phyloP scores from a whole-genome alignment of 2,888 invertebrate genomes.

The Nomada hirtipes region DNA sequence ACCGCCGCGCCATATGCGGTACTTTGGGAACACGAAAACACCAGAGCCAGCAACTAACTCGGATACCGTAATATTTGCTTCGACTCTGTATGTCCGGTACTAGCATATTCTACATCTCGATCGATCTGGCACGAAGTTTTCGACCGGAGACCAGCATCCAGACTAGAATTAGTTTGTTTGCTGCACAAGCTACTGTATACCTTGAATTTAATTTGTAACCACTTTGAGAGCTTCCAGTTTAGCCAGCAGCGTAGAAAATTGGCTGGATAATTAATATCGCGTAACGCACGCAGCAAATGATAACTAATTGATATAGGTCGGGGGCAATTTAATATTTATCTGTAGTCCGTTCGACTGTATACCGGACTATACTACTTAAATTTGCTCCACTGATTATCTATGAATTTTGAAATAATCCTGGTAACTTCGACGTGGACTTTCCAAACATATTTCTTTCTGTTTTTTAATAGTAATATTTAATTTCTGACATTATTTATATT shows the following conservation, averaged over 20 bases:
- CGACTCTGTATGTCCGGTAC: too few species aligned
- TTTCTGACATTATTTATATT: too few species aligned
- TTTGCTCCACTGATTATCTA: neutral
- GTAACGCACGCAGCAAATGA: neutral
- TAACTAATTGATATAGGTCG: conserved; percentile 10
- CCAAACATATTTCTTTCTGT: neutral
- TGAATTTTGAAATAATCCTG: neutral
- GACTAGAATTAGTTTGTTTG: neutral
- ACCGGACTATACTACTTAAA: conserved; percentile 6
- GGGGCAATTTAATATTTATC: conserved; percentile 11
- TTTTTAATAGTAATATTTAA: too few species aligned
- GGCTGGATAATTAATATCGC: conserved; percentile 1
- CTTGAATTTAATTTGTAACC: neutral
- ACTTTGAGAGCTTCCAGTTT: neutral
- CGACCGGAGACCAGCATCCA: neutral
- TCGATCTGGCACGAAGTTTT: conserved; percentile 26
- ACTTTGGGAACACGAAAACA: conserved; percentile 31
- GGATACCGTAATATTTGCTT: too few species aligned
- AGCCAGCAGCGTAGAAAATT: neutral
- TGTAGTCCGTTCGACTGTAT: neutral
- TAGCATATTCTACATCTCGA: conserved; percentile 20
- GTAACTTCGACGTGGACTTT: neutral
- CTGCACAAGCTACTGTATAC: too few species aligned
- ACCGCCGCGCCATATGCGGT: conserved; percentile 29
- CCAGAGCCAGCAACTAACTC: too few species aligned